phyloP scores from a whole-genome alignment of 1,140 invertebrate genomes.

The Druon quercuslanigerum region DNA sequence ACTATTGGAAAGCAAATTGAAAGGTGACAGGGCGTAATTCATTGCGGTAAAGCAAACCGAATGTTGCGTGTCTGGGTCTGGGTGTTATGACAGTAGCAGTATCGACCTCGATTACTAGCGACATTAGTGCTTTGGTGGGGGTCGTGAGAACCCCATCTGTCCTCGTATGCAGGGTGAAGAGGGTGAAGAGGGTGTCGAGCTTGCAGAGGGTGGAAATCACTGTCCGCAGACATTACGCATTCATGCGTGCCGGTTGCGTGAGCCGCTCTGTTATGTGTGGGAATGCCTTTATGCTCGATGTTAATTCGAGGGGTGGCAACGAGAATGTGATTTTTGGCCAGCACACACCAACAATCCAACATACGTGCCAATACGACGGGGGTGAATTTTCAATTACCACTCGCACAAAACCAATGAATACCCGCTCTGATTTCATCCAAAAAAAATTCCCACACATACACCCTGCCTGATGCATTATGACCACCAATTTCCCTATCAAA shows the following conservation, averaged over 20 bases:
- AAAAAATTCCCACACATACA: neutral
- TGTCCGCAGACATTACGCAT: constrained; percentile 68
- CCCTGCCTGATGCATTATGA: neutral
- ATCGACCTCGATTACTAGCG: constrained; percentile 61
- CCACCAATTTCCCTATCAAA: constrained; percentile 16
- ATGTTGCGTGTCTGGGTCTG: constrained; percentile 52
- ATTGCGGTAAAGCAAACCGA: constrained; percentile 29
- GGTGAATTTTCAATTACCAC: constrained; percentile 40
- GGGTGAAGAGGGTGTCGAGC: constrained; percentile 54
- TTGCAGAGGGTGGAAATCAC: constrained; percentile 71
- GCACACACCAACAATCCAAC: constrained; percentile 37
- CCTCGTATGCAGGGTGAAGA: constrained; percentile 42
- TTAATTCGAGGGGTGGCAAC: constrained; percentile 62
- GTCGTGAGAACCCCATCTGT: constrained; percentile 72
- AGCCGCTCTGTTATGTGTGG: constrained; percentile 59
- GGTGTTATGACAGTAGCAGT: constrained; percentile 57
- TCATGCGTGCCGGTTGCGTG: constrained; percentile 68
- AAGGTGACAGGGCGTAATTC: constrained; percentile 29
- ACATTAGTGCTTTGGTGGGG: constrained; percentile 51
- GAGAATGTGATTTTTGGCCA: constrained; percentile 65
- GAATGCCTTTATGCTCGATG: constrained; percentile 65
- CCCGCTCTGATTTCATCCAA: constrained; percentile 35
- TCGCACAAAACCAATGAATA: constrained; percentile 29
- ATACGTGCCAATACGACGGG: constrained; percentile 35
- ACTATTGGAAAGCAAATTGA: constrained; percentile 1